Conservation (phyloP, 2,797 vertebrate species). For the Cyprinella venusta region DNA sequence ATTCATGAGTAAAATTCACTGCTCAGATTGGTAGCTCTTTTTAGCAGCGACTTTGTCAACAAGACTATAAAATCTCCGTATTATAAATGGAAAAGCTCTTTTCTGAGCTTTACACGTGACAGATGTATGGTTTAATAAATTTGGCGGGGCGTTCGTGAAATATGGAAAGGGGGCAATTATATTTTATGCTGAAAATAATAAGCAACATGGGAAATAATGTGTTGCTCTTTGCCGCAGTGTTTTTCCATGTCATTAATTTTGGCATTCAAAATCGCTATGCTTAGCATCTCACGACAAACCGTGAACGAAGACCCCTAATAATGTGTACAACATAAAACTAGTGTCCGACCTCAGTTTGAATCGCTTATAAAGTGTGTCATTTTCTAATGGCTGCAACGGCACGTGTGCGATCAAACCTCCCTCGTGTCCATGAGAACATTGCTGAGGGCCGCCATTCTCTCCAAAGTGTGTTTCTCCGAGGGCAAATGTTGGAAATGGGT, state of each 20-base stretch:
- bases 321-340: not conserved
- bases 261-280: constrained; percentile 9
- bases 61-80: constrained; percentile 32
- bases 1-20: constrained; percentile 49
- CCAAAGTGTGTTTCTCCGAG: constrained; percentile 72
- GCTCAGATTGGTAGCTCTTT: constrained; percentile 21
- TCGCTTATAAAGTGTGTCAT: constrained; percentile 5
- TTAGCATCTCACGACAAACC: not conserved
- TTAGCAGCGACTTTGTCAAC: constrained; percentile 40
- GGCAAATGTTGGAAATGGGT: constrained; percentile 78
- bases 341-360: not conserved
- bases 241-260: constrained; percentile 33
- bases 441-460: constrained; percentile 59
- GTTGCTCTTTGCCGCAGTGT: constrained; percentile 23
- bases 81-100: constrained; percentile 38
- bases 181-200: constrained; percentile 41
- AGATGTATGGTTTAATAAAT: constrained; percentile 38
- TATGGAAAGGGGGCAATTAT: constrained; percentile 22
- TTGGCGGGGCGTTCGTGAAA: constrained; percentile 17
- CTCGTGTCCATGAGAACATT: constrained; percentile 20
- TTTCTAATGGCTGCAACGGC: not conserved
- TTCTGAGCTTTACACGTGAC: constrained; percentile 32
- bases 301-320: not conserved
- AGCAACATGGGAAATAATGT: constrained; percentile 35
- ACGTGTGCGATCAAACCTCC: not conserved